These are phyloP conservation scores for Hydriomena furcata DNA, from an alignment of 2,888 invertebrate species.

Conservation along the genomic window DNA sequence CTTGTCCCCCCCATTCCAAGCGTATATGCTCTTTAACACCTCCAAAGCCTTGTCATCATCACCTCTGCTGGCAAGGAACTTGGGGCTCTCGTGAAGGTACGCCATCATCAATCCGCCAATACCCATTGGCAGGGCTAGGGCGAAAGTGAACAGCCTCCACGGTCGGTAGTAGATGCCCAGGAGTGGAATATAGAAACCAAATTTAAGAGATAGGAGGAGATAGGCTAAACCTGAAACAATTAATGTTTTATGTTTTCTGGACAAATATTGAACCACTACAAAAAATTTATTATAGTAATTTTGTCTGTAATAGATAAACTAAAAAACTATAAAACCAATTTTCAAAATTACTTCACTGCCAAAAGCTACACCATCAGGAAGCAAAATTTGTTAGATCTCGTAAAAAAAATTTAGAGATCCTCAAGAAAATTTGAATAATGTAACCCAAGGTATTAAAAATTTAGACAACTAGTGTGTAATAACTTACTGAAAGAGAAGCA, in stretches of 20 bases:
- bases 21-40: conserved; percentile 50
- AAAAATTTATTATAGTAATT: too few species aligned
- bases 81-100: conserved; percentile 88
- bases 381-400: too few species aligned
- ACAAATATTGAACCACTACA: too few species aligned
- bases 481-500: conserved; percentile 44
- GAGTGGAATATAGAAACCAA: conserved; percentile 58
- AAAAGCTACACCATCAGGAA: too few species aligned
- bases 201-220: conserved; percentile 82
- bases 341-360: too few species aligned
- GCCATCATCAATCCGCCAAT: conserved; percentile 81
- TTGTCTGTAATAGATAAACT: too few species aligned
- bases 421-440: too few species aligned
- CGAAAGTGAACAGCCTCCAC: conserved; percentile 87
- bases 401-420: too few species aligned
- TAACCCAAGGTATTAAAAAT: too few species aligned
- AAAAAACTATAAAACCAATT: too few species aligned
- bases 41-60: conserved; percentile 79
- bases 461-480: too few species aligned
- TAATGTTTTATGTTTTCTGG: too few species aligned
- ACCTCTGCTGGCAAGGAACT: conserved; percentile 86
- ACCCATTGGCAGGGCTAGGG: conserved; percentile 51
- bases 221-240: conserved; percentile 83
- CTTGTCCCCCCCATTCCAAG: conserved; percentile 47
- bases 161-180: conserved; percentile 82